A percentile compares a stretch with the other conserved stretches of the same genome.
phyloP scores from a whole-genome alignment of 64 coral and sea anemone genomes.

The Acropora yongei region DNA sequence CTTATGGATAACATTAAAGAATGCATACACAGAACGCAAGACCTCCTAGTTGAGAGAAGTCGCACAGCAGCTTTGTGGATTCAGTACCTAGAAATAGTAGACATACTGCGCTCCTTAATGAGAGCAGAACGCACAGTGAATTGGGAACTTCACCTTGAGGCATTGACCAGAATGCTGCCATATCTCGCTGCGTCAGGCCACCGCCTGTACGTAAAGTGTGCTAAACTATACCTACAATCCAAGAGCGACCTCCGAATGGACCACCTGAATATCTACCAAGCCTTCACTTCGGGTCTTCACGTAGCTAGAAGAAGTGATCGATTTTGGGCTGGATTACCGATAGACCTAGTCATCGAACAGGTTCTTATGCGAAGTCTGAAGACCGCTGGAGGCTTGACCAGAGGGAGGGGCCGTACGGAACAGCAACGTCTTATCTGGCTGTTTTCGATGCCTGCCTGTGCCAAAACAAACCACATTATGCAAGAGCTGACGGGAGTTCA shows the following conservation, averaged over 20 bases:
- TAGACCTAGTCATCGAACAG: conserved; percentile 6
- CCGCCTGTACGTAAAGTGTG: no score
- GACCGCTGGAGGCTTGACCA: conserved; percentile 56
- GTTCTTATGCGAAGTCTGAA: conserved; percentile 68
- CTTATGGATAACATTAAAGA: conserved; percentile 15
- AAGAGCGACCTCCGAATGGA: no score
- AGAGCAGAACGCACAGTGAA: conserved; percentile 74
- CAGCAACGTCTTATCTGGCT: conserved; percentile 68
- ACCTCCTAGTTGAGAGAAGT: conserved; percentile 21
- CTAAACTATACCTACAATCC: no score
- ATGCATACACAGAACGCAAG: conserved; percentile 33
- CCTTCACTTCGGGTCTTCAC: no score
- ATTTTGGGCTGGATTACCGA: no score
- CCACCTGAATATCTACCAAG: no score
- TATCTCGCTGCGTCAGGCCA: no score
- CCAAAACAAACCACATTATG: conserved; percentile 60
- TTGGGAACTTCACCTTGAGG: neutral
- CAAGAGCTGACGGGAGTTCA: conserved; percentile 48
- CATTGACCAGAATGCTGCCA: no score
- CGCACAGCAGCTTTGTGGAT: conserved; percentile 62
- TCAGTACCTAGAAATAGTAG: conserved; percentile 71
- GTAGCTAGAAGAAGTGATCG: no score
- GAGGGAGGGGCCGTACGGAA: conserved; percentile 53
- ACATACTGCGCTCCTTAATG: conserved; percentile 67
- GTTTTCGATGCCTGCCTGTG: conserved; percentile 62